Conservation (phyloP, 2,888 invertebrate genomes). For the Melanostoma mellinum region DNA sequence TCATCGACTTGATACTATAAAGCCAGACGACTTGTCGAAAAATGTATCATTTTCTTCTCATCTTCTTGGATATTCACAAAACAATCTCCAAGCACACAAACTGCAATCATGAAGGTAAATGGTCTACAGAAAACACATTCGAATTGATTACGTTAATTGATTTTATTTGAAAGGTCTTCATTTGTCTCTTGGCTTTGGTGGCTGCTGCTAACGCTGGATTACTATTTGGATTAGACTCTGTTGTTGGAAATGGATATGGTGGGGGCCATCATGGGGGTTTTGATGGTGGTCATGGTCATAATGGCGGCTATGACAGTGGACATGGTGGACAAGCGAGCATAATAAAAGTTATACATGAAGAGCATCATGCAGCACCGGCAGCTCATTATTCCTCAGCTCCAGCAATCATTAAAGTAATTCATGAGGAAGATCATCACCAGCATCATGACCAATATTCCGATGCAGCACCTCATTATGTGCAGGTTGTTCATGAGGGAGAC, state of each 20-base stretch:
- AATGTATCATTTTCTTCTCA: slow-evolving; percentile 41
- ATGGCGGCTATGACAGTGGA: slow-evolving; percentile 27
- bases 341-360: slow-evolving; percentile 44
- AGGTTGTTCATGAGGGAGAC: slow-evolving; percentile 34
- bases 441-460: slow-evolving; percentile 49
- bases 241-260: slow-evolving; percentile 22
- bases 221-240: slow-evolving; percentile 31
- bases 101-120: slow-evolving; percentile 62
- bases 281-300: slow-evolving; percentile 2
- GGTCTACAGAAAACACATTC: not conserved
- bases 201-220: slow-evolving; percentile 64
- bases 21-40: slow-evolving; percentile 8
- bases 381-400: slow-evolving; percentile 36
- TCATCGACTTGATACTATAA: slow-evolving; percentile 3
- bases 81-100: slow-evolving; percentile 33
- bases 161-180: slow-evolving; percentile 37
- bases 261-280: slow-evolving; percentile 13
- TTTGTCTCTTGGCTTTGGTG: slow-evolving; percentile 53
- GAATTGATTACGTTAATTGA: not conserved
- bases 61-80: slow-evolving; percentile 31
- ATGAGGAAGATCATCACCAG: slow-evolving; percentile 40
- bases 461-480: slow-evolving; percentile 46
- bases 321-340: slow-evolving; percentile 22
- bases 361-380: slow-evolving; percentile 33
- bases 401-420: slow-evolving; percentile 41